Evolutionary conservation across 1,140 invertebrate genomes (phyloP), one percentile per base, ranked within the genome.

Genomic region (Drosophila hydei): DNA sequence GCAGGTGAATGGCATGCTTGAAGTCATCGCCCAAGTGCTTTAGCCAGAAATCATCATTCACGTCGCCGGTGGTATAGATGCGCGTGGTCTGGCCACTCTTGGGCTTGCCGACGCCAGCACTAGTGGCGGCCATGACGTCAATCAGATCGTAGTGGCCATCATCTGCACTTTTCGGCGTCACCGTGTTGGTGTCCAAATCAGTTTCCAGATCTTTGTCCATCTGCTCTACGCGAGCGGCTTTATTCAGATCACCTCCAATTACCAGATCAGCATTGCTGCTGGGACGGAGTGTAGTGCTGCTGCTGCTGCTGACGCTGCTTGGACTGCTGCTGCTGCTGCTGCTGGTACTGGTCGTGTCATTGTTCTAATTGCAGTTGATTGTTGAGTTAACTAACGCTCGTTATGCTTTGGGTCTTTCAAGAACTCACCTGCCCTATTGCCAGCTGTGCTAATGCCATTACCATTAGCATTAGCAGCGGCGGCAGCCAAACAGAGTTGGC

Each of bases 11-110:
- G 21, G 89, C 89, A 56, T 90, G 77, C 60, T 74, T 89, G 60
- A 85, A 90, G 27, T 90, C 89, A 2, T 90, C 89, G 14, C 89
- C 89, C 30, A 90, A 38, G 23, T 90, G 84, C 58, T 90, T 89
- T 1, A 90, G 38, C 89, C 89, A 90, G 45, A 90, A 90, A 5
- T 42, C 77, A 1, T 90, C 89, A 23, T 90, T 81, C 38, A 90
- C 89, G 1, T 81, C 79, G 52, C 77, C 89, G 12, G 75, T 78
- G 43, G 89, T 90, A 21, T 73, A 81, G 50, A 90, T 89, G 8
- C 89, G 74, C 2, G 89, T 85, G 33, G 89, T 90, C 27, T 79
- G 83, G 6, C 89, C 89, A 12, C 30, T 90, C 14, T 79, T 88
- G 1, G 68, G 16, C n/a, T 48, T 79, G 12, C 72, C 65, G 19